Base-by-base conservation (phyloP, 2,888 invertebrate species). In the Drosophila meridionalis region DNA sequence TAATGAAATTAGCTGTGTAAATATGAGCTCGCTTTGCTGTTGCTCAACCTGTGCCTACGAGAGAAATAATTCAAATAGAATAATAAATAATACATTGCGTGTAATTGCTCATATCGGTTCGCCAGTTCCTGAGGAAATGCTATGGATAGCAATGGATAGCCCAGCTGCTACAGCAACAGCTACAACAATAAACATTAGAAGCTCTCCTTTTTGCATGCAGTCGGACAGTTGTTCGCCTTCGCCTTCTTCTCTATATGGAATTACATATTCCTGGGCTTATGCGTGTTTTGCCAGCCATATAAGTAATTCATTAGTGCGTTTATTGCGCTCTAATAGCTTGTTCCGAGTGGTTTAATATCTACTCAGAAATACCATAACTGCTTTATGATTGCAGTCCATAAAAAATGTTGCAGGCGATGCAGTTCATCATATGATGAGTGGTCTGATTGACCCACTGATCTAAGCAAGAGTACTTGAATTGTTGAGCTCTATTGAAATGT, bases 1-100 rank as follows among this genome's bases (percentile, higher is more conserved):
- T 48, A 72, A 71, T 68, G 82, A 89, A 86, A 85, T 76, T 77
- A 61, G 52, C 82, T 76, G 68, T 61, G 85, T 78, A 84, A 89
- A 84, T 76, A 79, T 60, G 48, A 59, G 48, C 38, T 52, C 36
- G 36, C n/a, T 65, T 48, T 53, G 47, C 64, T 73, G 52, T 11
- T 32, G 34, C 38, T 69, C 42, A 43, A 52, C 58, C 50, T 66
- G 55, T 66, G 74, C 69, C 58, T 55, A 38, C 61, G 20, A 64
- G 64, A 36, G 69, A 72, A 83, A 76, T 78, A 61, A 76, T 70
- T 76, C 50, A 11, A 62, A 65, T 61, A 77, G 8, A 50, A 50
- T 32, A 77, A 71, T 78, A 75, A 74, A 72, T 78, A 70, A 69
- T 50, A 45, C 47, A 68, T 43, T 68, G 47, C 53, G 32, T 55